Evolutionary conservation across 2,888 invertebrate species (phyloP).

Genomic region (Drosophila pegasa): DNA sequence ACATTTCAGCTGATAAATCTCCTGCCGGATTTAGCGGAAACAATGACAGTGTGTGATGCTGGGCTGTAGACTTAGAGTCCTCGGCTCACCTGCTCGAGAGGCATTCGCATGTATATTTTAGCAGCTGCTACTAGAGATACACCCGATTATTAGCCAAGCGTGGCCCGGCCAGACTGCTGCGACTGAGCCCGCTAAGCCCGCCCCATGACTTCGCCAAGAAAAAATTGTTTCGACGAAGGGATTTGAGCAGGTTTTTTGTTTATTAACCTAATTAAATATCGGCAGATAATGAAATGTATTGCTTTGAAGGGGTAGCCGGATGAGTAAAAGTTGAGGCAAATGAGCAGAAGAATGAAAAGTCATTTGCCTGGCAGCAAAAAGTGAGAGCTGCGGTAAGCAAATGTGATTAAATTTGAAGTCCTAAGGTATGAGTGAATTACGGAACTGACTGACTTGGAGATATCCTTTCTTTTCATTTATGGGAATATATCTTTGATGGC

Average conservation of each 20-base stretch:
- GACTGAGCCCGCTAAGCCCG: background rate
- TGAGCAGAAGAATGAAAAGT: slow-evolving; percentile 51
- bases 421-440: too few relatives aligned
- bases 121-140: slow-evolving; percentile 60
- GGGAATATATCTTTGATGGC: too few relatives aligned
- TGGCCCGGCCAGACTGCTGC: too few relatives aligned
- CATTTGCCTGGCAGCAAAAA: slow-evolving; percentile 53
- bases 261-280: slow-evolving; percentile 2
- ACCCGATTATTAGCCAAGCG: slow-evolving; percentile 61
- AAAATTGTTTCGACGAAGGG: slow-evolving; percentile 63
- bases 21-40: slow-evolving; percentile 59
- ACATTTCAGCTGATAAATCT: slow-evolving; percentile 81
- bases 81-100: slow-evolving; percentile 34
- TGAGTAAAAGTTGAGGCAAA: slow-evolving; percentile 24
- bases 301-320: background rate
- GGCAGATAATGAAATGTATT: background rate
- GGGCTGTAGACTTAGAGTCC: slow-evolving; percentile 25
- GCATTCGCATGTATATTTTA: background rate
- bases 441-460: too few relatives aligned
- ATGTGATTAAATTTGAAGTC: slow-evolving; percentile 18
- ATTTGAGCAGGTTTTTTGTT: background rate
- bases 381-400: slow-evolving; percentile 22
- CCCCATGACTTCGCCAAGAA: slow-evolving; percentile 19
- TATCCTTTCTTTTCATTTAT: too few relatives aligned
- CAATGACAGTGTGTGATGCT: slow-evolving; percentile 54